Conservation (phyloP, 2,888 invertebrate genomes). For the Conistra vaccinii region DNA sequence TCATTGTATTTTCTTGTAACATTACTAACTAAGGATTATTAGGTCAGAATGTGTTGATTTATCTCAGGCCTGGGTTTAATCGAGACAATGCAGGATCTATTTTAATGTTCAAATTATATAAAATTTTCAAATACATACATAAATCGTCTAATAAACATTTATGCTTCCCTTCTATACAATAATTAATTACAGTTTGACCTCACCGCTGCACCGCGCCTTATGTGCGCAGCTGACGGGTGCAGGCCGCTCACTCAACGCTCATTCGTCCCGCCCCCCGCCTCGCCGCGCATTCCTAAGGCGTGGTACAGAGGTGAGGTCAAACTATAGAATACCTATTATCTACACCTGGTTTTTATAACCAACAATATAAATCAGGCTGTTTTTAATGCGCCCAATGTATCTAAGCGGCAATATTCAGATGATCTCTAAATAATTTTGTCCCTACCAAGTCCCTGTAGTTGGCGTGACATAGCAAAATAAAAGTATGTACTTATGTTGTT, state of each 20-base stretch:
- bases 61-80: not conserved
- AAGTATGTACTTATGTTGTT: not conserved
- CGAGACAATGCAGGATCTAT: not conserved
- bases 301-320: too few relatives aligned
- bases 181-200: not conserved
- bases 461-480: not conserved
- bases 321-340: constrained; percentile 26
- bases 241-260: too few relatives aligned
- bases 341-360: constrained; percentile 27
- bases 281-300: too few relatives aligned
- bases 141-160: constrained; percentile 21
- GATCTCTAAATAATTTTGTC: not conserved
- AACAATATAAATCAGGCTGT: constrained; percentile 25
- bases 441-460: not conserved
- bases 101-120: not conserved
- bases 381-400: not conserved
- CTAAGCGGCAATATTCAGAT: not conserved
- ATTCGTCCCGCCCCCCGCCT: too few relatives aligned
- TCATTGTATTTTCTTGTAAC: not conserved
- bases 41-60: not conserved
- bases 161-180: constrained; percentile 37
- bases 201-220: too few relatives aligned
- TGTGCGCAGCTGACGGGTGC: too few relatives aligned
- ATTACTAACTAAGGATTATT: not conserved
- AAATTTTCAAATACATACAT: not conserved